A percentile compares a stretch with the other conserved stretches of the same genome.
Conservation (phyloP, 2,797 vertebrate genomes). For the Peromyscus nudipes region DNA sequence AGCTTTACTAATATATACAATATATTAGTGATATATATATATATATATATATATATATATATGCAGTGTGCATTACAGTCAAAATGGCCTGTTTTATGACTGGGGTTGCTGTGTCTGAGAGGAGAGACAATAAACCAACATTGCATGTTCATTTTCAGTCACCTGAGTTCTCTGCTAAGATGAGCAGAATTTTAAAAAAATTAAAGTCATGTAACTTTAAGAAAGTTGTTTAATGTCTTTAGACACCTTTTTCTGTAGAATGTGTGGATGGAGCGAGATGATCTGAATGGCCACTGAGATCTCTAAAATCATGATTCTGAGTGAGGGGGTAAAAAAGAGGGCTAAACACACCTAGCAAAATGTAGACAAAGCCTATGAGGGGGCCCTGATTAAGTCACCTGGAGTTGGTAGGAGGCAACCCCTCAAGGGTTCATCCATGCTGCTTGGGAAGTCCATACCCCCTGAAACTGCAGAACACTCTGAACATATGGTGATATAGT, state of each 20-base stretch:
- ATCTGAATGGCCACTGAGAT: too few species aligned
- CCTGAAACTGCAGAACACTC: neutral
- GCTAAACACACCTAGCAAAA: neutral
- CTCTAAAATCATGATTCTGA: neutral
- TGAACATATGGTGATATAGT: neutral
- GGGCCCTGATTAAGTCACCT: neutral
- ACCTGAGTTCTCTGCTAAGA: neutral
- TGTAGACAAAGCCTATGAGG: neutral
- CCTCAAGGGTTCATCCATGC: neutral
- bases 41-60: too few species aligned
- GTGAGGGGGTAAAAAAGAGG: neutral
- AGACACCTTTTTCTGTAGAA: neutral
- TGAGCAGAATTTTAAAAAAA: neutral
- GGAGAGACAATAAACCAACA: neutral
- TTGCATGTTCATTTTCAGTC: neutral
- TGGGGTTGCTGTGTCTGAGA: neutral
- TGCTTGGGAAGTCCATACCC: neutral
- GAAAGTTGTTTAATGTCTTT: constrained; percentile 8
- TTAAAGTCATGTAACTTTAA: neutral
- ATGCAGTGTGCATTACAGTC: neutral
- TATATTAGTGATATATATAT: too few species aligned
- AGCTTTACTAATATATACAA: neutral
- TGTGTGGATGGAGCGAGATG: neutral
- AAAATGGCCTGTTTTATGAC: neutral
- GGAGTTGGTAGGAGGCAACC: neutral